A percentile compares a stretch with the other conserved stretches of the same genome.
Conservation (phyloP, 2,888 invertebrate genomes). For the Atrina japonica region DNA sequence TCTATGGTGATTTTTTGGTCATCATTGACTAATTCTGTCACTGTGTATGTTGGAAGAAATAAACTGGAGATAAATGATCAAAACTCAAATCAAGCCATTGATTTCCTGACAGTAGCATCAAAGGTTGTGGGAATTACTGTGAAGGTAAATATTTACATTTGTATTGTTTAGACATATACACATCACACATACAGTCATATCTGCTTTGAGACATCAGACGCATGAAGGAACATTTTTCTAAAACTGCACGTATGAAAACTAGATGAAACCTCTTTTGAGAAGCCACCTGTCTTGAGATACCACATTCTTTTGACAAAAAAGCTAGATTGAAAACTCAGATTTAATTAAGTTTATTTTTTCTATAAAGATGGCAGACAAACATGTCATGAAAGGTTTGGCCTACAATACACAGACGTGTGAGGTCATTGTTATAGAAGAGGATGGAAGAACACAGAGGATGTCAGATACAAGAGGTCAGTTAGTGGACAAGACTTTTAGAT, state of each 20-base stretch:
- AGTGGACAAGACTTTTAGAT: no score
- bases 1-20: conserved; percentile 41
- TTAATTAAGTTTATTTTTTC: no score
- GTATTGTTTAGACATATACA: no score
- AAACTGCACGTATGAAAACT: no score
- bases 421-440: conserved; percentile 17
- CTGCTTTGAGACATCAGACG: no score
- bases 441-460: conserved; percentile 6
- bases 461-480: conserved; percentile 21
- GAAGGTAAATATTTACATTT: conserved; percentile 21
- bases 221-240: no score
- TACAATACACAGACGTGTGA: conserved; percentile 32
- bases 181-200: no score
- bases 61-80: conserved; percentile 28
- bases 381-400: conserved; percentile 5
- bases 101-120: conserved; percentile 32
- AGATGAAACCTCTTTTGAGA: no score
- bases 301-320: no score
- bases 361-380: conserved; percentile 20
- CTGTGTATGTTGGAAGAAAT: conserved; percentile 30
- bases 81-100: conserved; percentile 28
- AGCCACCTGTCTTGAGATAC: no score
- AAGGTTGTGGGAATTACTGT: conserved; percentile 29
- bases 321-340: no score
- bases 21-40: conserved; percentile 29